A percentile compares a stretch with the other conserved stretches of the same genome.
Conservation (phyloP, 2,797 vertebrate genomes). For the Mergus octosetaceus region DNA sequence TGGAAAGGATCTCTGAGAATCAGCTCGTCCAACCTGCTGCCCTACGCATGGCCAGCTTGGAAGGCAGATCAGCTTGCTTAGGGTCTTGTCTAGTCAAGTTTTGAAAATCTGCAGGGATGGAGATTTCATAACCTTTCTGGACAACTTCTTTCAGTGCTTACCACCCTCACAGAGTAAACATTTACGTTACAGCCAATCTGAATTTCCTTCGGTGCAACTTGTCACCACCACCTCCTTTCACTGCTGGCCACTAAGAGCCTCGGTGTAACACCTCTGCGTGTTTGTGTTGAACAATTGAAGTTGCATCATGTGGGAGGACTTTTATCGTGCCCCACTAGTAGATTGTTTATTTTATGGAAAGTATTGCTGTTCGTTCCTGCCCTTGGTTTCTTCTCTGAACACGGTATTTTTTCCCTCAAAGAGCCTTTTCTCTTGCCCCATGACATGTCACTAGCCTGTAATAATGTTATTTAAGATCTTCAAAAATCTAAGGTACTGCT, state of each 20-base stretch:
- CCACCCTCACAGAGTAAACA: not conserved
- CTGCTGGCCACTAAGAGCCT: not conserved
- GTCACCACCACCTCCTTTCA: not conserved
- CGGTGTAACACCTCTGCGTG: not conserved
- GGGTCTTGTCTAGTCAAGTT: not conserved
- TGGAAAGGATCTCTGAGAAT: not conserved
- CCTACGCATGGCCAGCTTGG: not conserved
- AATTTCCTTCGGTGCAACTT: not conserved
- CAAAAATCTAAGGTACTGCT: not conserved
- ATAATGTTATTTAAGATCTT: not conserved
- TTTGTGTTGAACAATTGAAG: not conserved
- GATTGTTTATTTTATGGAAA: not conserved
- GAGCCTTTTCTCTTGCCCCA: not conserved
- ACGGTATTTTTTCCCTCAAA: not conserved
- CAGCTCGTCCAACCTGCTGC: not conserved
- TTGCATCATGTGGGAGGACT: not conserved
- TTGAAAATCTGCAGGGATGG: not conserved
- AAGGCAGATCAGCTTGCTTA: not conserved
- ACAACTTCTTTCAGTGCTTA: not conserved
- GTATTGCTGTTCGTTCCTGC: not conserved
- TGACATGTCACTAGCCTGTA: constrained; percentile 3
- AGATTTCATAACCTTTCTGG: not conserved
- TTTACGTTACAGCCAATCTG: not conserved
- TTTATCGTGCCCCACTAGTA: not conserved
- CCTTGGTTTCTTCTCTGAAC: not conserved